Conservation (phyloP, 2,797 vertebrate species). For the Lycodopsis pacificus region DNA sequence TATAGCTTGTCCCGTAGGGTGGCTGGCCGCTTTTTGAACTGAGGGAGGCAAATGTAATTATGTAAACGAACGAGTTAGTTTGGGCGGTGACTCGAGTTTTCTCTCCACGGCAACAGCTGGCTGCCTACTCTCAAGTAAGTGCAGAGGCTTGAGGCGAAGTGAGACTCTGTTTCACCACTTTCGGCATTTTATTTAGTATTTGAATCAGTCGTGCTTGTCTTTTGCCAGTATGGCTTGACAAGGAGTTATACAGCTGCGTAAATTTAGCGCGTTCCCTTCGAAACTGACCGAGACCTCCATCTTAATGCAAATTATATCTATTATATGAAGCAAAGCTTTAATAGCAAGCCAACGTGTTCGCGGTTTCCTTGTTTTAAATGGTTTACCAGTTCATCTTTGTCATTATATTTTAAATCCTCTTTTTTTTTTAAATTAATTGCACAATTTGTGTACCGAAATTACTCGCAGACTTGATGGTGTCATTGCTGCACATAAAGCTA, state of each 20-base stretch:
- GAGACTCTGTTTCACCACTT: neutral
- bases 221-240: neutral
- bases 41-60: neutral
- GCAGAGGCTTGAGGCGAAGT: slow-evolving; percentile 19
- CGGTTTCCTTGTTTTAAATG: slow-evolving; percentile 6
- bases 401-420: neutral
- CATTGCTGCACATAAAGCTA: slow-evolving; percentile 27
- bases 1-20: neutral
- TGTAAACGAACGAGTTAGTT: slow-evolving; percentile 2
- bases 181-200: neutral
- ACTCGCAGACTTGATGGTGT: neutral
- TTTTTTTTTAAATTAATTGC: neutral
- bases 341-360: neutral
- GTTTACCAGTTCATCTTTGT: neutral
- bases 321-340: slow-evolving; percentile 1
- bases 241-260: slow-evolving; percentile 20
- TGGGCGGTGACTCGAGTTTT: slow-evolving; percentile 50
- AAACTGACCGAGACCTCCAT: slow-evolving; percentile 32
- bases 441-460: neutral
- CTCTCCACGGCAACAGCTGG: slow-evolving; percentile 72
- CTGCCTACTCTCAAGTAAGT: slow-evolving; percentile 59
- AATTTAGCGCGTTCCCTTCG: slow-evolving; percentile 45
- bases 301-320: slow-evolving; percentile 6
- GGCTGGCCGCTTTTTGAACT: slow-evolving; percentile 10
- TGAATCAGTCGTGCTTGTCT: neutral